A percentile compares a stretch with the other conserved stretches of the same genome.
phyloP scores from a whole-genome alignment of 1,140 invertebrate genomes.

The Scaptomyza pallida region DNA sequence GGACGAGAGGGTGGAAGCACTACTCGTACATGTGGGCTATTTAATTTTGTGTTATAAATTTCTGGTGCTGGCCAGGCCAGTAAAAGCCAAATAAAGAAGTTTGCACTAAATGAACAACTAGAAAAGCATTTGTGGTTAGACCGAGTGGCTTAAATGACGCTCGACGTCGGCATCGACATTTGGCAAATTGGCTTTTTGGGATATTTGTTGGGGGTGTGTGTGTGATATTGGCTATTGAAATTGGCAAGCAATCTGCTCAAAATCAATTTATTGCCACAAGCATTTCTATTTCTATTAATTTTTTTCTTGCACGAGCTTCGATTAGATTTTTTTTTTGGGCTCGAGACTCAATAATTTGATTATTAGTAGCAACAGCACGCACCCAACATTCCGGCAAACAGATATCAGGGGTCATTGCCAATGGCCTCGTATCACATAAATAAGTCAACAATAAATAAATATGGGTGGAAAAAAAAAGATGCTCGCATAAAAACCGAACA shows the following conservation, averaged over 20 bases:
- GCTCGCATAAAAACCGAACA: slow-evolving; percentile 19
- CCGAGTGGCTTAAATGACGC: slow-evolving; percentile 39
- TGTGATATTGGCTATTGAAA: slow-evolving; percentile 49
- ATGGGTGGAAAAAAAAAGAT: slow-evolving; percentile 23
- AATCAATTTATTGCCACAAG: slow-evolving; percentile 47
- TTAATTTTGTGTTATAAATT: slow-evolving; percentile 55
- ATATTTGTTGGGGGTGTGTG: slow-evolving; percentile 42
- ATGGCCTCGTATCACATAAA: slow-evolving; percentile 50
- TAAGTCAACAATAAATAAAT: slow-evolving; percentile 64
- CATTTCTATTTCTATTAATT: not conserved
- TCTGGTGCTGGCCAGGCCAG: slow-evolving; percentile 45
- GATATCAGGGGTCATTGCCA: slow-evolving; percentile 42
- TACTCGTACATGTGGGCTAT: slow-evolving; percentile 45
- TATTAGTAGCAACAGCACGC: slow-evolving; percentile 67
- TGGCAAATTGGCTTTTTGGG: slow-evolving; percentile 60
- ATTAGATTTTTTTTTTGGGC: slow-evolving; percentile 18
- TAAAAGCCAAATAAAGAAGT: slow-evolving; percentile 58
- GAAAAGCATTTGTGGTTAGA: slow-evolving; percentile 64
- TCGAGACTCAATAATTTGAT: slow-evolving; percentile 54
- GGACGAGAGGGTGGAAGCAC: not conserved
- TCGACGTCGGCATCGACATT: not conserved
- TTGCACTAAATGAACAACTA: slow-evolving; percentile 58
- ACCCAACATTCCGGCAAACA: slow-evolving; percentile 17
- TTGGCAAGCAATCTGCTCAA: slow-evolving; percentile 23
- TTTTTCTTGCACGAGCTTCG: not conserved